phyloP scores from a whole-genome alignment of 2,113 vertebrate genomes.

The Setophaga petechia region DNA sequence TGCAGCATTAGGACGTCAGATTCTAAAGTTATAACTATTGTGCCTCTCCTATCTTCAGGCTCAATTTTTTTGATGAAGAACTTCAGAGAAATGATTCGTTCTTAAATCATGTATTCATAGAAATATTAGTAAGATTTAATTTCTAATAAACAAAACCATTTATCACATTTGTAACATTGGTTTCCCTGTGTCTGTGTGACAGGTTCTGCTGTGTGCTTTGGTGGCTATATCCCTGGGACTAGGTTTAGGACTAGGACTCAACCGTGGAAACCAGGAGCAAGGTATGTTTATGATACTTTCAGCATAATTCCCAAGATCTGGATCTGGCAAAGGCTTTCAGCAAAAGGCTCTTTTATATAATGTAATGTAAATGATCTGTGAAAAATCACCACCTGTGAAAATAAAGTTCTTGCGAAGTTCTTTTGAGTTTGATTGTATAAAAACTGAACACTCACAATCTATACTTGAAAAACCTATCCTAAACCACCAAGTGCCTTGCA shows the following conservation, averaged over 20 bases:
- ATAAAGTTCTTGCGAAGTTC: background rate
- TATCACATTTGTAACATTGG: background rate
- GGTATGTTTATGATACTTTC: slow-evolving; percentile 34
- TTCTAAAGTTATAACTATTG: background rate
- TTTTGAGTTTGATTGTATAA: background rate
- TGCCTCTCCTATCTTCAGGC: background rate
- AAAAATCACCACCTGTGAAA: background rate
- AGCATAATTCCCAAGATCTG: background rate
- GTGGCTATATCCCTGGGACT: slow-evolving; percentile 75
- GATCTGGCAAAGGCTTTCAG: background rate
- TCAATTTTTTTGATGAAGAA: background rate
- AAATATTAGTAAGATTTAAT: background rate
- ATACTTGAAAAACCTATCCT: background rate
- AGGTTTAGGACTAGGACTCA: slow-evolving; percentile 76
- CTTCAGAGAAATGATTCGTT: background rate
- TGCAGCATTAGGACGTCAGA: background rate
- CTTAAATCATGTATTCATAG: background rate
- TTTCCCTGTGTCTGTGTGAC: slow-evolving; percentile 18
- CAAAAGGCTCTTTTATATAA: background rate
- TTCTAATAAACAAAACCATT: background rate
- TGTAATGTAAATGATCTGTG: background rate
- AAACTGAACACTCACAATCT: background rate
- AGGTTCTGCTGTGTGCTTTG: slow-evolving; percentile 76
- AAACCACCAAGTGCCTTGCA: background rate
- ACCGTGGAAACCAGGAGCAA: slow-evolving; percentile 42